Percentiles rank a stretch among this genome's conserved stretches.
These are phyloP conservation scores for Ectropis grisescens DNA, from an alignment of 1,140 invertebrate species.

Conservation along the genomic window DNA sequence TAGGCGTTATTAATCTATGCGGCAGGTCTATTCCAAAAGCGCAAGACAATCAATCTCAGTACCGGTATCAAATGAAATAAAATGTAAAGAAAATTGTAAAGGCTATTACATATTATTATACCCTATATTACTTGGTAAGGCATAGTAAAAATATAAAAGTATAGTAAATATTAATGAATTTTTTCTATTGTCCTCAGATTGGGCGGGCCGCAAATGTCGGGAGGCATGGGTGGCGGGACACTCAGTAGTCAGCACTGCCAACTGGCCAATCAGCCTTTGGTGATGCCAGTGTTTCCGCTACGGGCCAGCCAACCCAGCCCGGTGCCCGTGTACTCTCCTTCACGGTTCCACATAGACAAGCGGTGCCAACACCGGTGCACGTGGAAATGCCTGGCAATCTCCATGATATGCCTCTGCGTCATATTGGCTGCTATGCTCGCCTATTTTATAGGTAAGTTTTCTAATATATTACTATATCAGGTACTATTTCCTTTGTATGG, in stretches of 20 bases:
- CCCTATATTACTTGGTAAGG: too few relatives aligned
- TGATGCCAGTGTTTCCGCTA: slow-evolving; percentile 85
- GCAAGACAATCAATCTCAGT: too few relatives aligned
- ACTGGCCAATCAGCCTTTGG: slow-evolving; percentile 75
- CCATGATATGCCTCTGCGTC: slow-evolving; percentile 89
- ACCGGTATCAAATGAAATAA: too few relatives aligned
- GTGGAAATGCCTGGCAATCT: slow-evolving; percentile 95
- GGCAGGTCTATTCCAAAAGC: too few relatives aligned
- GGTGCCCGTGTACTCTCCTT: slow-evolving; percentile 86
- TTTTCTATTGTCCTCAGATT: slow-evolving; percentile 37
- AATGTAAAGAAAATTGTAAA: too few relatives aligned
- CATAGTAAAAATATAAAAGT: too few relatives aligned
- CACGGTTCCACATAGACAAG: slow-evolving; percentile 94
- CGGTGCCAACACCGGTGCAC: slow-evolving; percentile 92
- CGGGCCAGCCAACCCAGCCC: slow-evolving; percentile 77
- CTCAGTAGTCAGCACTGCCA: slow-evolving; percentile 65
- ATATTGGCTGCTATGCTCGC: slow-evolving; percentile 91
- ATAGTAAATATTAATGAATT: too few relatives aligned
- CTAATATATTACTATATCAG: too few relatives aligned
- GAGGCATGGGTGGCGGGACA: slow-evolving; percentile 53
- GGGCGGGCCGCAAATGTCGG: slow-evolving; percentile 57
- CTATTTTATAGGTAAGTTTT: slow-evolving; percentile 94
- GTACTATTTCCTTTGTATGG: too few relatives aligned
- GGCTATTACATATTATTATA: too few relatives aligned
- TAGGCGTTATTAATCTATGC: too few relatives aligned